phyloP scores from a whole-genome alignment of 2,113 vertebrate species.

The Tricholaema leucomelas region DNA sequence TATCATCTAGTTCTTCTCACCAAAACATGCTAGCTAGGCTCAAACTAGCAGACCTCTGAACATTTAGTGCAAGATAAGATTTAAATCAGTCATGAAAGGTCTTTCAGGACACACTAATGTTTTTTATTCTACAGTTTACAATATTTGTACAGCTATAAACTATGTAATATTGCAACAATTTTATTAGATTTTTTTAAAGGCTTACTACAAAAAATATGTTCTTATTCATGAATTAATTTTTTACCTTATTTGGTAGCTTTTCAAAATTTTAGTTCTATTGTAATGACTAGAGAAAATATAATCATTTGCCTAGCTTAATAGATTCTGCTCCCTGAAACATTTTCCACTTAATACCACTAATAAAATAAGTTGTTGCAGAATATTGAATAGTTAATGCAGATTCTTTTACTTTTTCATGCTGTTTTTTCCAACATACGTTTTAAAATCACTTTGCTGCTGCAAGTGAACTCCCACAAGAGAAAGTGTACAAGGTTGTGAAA shows the following conservation, averaged over 20 bases:
- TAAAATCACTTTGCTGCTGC: not conserved
- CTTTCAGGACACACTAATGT: not conserved
- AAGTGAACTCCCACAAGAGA: not conserved
- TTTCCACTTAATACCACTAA: not conserved
- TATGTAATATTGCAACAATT: not conserved
- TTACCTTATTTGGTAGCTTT: not conserved
- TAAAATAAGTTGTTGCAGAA: not conserved
- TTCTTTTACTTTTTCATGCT: not conserved
- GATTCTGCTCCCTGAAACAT: not conserved
- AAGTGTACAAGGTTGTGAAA: not conserved
- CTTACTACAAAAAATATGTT: not conserved
- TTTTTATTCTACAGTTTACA: slow-evolving; percentile 33
- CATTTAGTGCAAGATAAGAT: not conserved
- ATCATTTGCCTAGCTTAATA: not conserved
- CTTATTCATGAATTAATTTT: not conserved
- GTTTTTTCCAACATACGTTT: not conserved
- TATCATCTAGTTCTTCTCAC: no score
- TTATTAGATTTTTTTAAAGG: not conserved
- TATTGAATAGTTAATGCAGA: not conserved
- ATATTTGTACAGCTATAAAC: not conserved
- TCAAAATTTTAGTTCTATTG: not conserved
- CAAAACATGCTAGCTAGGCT: no score
- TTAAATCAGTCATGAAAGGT: not conserved
- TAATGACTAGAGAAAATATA: not conserved
- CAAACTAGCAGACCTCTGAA: no score